These are phyloP conservation scores for Drosophila putrida DNA, from an alignment of 2,888 invertebrate genomes.

Conservation along the genomic window DNA sequence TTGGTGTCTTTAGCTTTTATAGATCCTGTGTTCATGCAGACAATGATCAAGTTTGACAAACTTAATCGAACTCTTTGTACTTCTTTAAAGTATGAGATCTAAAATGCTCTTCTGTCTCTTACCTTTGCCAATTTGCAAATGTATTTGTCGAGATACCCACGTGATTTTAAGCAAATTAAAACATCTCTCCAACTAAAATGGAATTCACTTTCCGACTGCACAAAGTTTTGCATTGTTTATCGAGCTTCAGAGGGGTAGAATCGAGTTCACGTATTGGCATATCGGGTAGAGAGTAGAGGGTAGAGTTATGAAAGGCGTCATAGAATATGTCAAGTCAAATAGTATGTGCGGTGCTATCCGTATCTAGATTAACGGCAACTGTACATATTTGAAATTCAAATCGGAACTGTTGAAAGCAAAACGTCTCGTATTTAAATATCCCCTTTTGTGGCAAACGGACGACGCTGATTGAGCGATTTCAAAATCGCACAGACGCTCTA, in stretches of 20 bases:
- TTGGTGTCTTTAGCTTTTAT: no score
- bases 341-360: slow-evolving; percentile 44
- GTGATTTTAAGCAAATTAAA: slow-evolving; percentile 65
- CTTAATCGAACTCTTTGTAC: no score
- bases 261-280: not conserved
- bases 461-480: slow-evolving; percentile 63
- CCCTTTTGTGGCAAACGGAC: slow-evolving; percentile 44
- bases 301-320: slow-evolving; percentile 63
- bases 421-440: slow-evolving; percentile 67
- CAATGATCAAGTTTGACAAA: no score
- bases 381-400: slow-evolving; percentile 76
- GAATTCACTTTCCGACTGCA: slow-evolving; percentile 50
- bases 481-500: slow-evolving; percentile 66
- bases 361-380: slow-evolving; percentile 67
- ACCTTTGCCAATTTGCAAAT: not conserved
- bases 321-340: slow-evolving; percentile 64
- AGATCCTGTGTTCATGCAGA: no score
- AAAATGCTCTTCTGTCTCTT: no score
- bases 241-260: slow-evolving; percentile 9
- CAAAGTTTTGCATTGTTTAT: slow-evolving; percentile 50
- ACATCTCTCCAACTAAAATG: slow-evolving; percentile 59
- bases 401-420: slow-evolving; percentile 61
- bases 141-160: slow-evolving; percentile 23
- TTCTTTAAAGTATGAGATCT: no score
- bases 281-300: not conserved